A percentile compares a stretch with the other conserved stretches of the same genome.
phyloP scores from a whole-genome alignment of 2,113 vertebrate genomes.

The Nibea albiflora region DNA sequence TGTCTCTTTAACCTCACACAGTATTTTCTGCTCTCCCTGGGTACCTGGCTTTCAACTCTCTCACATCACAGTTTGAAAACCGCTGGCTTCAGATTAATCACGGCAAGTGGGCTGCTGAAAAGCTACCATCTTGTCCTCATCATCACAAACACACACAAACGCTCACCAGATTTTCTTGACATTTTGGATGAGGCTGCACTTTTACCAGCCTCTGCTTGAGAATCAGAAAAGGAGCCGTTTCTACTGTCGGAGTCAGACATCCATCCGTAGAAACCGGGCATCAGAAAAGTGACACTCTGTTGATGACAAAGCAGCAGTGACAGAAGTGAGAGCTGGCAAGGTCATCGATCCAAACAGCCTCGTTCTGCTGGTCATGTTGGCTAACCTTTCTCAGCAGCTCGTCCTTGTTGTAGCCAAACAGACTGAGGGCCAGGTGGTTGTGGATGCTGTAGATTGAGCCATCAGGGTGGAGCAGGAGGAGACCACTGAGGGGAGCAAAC shows the following conservation, averaged over 20 bases:
- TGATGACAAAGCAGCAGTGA: conserved; percentile 46
- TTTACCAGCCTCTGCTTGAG: conserved; percentile 21
- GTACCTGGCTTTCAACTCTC: neutral
- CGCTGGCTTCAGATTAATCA: neutral
- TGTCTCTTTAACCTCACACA: neutral
- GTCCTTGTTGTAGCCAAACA: conserved; percentile 89
- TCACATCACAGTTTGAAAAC: neutral
- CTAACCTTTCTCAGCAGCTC: conserved; percentile 92
- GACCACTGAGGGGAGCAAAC: conserved; percentile 88
- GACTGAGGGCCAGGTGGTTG: conserved; percentile 85
- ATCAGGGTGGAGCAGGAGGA: conserved; percentile 87
- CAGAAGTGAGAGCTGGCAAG: conserved; percentile 26
- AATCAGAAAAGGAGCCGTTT: conserved; percentile 47
- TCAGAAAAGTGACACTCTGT: conserved; percentile 92
- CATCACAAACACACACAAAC: neutral
- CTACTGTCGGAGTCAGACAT: conserved; percentile 76
- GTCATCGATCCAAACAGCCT: neutral
- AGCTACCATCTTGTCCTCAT: neutral
- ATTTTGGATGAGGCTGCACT: conserved; percentile 37
- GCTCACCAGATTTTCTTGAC: conserved; percentile 65
- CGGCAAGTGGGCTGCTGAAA: neutral
- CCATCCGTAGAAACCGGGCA: conserved; percentile 91
- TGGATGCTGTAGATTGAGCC: conserved; percentile 89
- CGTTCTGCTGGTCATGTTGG: conserved; percentile 1
- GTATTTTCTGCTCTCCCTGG: neutral